phyloP scores from a whole-genome alignment of 2,113 vertebrate genomes.

The Galeopterus variegatus region DNA sequence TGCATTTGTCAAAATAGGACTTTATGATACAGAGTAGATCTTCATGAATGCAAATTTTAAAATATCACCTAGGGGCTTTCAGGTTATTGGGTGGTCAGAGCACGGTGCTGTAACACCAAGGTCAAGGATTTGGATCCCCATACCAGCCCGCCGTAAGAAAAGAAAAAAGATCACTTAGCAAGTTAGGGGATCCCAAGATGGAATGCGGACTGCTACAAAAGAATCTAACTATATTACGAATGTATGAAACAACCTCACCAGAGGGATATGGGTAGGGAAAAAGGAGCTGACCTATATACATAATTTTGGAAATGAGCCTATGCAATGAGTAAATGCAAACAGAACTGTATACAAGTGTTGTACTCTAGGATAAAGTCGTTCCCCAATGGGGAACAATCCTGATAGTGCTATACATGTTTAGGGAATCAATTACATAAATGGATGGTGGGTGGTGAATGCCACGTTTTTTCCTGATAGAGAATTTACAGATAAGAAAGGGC shows the following conservation, averaged over 20 bases:
- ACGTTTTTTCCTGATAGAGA: neutral
- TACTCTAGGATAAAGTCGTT: neutral
- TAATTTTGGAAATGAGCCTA: neutral
- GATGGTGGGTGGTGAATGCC: neutral
- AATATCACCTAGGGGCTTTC: neutral
- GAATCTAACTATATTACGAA: no score
- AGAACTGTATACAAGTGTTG: neutral
- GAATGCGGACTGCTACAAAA: no score
- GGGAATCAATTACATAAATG: neutral
- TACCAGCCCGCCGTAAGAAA: no score
- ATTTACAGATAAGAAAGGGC: neutral
- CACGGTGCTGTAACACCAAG: no score
- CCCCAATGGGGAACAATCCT: neutral
- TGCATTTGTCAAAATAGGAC: neutral
- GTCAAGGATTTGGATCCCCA: no score
- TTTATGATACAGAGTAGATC: neutral
- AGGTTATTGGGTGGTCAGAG: no score
- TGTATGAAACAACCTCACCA: neutral
- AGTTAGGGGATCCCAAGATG: no score
- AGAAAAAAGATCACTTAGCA: neutral
- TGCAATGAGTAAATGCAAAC: neutral
- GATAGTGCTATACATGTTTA: no score
- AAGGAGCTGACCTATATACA: neutral
- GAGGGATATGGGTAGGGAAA: no score
- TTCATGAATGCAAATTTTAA: neutral